Evolutionary conservation across 2,113 vertebrate genomes (phyloP), one percentile per base, ranked within the genome.

Genomic region (Argyrosomus japonicus): DNA sequence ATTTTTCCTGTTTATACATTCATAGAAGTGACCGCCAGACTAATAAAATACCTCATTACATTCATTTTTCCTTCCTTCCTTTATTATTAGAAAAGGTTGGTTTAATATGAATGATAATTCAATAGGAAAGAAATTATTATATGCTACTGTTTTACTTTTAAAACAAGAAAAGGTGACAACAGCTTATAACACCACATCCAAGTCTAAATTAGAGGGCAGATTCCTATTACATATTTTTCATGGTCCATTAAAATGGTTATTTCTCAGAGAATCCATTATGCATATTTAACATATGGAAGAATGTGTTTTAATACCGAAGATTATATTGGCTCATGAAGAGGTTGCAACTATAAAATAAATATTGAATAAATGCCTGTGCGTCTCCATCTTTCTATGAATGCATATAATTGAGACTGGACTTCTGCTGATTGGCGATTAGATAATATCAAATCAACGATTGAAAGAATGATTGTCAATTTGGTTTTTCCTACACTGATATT

Each of bases 21-120:
- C 23, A 77, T 21, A 70, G 57, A 58, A 36, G 21, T 36, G 32
- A 50, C 45, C 40, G 68, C 10, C 11, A 56, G 6, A 54, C 57
- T 50, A 65, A 40, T 53, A 54, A 3, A 64, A 75, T 32, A 71
- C 25, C 25, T 57, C 53, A 81, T 76, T 76, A 61, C 50, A 72
- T 68, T 13, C 29, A 40, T 32, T 51, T 32, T 58, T 61, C 21
- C 48, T 23, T 73, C 63, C 36, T 40, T 40, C 45, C 14, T 47
- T 47, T 47, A 47, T 60, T 54, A 65, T 68, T 67, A 67, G 57
- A 7, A 64, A 36, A 45, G 23, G 29, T 5, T 53, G 40, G 21
- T 68, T 75, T 75, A 65, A 75, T 67, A 68, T 62, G 50, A 68
- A 82, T 67, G 40, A 43, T 73, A 63, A 79, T 63, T 29, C 7